A percentile compares a stretch with the other conserved stretches of the same genome.
phyloP scores from a whole-genome alignment of 1,140 invertebrate genomes.

The Paramacrobiotus metropolitanus region DNA sequence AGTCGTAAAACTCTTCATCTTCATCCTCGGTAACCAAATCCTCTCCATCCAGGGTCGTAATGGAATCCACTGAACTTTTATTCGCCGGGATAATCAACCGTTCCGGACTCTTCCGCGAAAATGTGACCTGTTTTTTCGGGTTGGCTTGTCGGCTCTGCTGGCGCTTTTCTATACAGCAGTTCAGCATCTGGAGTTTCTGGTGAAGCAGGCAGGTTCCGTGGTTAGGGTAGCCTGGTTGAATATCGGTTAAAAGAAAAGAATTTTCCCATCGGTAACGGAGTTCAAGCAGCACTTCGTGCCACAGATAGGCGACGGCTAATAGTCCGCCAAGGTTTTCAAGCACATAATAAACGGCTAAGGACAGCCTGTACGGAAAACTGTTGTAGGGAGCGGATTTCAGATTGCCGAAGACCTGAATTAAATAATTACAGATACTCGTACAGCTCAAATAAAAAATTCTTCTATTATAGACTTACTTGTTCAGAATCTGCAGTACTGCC shows the following conservation, averaged over 20 bases:
- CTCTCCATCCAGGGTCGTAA: neutral
- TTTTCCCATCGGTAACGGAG: constrained; percentile 70
- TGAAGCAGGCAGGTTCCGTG: constrained; percentile 66
- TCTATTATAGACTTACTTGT: no score
- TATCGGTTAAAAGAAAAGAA: constrained; percentile 47
- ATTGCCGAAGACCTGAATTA: constrained; percentile 9
- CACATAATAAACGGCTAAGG: constrained; percentile 53
- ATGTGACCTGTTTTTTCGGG: no score
- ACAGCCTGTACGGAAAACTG: constrained; percentile 55
- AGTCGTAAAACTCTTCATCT: constrained; percentile 63
- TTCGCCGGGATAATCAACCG: neutral
- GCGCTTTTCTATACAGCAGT: constrained; percentile 53
- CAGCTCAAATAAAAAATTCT: no score
- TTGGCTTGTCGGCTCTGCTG: neutral
- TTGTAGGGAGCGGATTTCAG: constrained; percentile 47
- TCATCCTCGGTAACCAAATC: constrained; percentile 14
- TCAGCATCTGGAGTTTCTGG: constrained; percentile 86
- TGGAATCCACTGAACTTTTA: neutral
- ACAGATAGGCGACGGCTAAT: constrained; percentile 56
- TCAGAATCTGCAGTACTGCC: no score
- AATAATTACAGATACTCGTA: no score
- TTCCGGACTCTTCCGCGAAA: neutral
- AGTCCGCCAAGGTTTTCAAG: constrained; percentile 50
- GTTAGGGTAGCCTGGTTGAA: constrained; percentile 25
- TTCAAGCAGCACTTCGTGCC: constrained; percentile 74